Conservation (phyloP, 1,140 invertebrate species). For the Meloidogyne chitwoodi region DNA sequence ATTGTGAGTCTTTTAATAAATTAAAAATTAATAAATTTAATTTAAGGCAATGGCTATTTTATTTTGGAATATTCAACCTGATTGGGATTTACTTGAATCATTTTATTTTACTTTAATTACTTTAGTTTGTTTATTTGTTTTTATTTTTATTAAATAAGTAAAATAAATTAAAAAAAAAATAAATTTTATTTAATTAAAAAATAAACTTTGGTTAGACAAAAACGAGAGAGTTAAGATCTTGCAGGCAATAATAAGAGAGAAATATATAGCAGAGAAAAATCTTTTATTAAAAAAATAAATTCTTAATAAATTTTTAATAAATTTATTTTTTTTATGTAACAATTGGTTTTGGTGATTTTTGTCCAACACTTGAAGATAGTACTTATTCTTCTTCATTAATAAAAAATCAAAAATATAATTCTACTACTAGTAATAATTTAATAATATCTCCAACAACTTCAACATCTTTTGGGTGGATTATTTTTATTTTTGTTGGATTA, state of each 20-base stretch:
- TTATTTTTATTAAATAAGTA: not conserved
- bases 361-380: slow-evolving; percentile 28
- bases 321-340: slow-evolving; percentile 31
- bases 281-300: too few species aligned
- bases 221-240: too few species aligned
- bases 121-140: slow-evolving; percentile 21
- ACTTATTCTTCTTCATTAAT: not conserved
- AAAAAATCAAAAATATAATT: not conserved
- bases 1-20: not conserved
- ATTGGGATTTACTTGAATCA: slow-evolving; percentile 42
- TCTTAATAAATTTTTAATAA: too few species aligned
- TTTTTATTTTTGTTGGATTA: slow-evolving; percentile 45
- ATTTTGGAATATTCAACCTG: slow-evolving; percentile 26
- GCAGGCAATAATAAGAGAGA: too few species aligned
- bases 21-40: too few species aligned
- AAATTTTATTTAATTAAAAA: too few species aligned
- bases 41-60: slow-evolving; percentile 22
- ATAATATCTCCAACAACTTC: slow-evolving; percentile 30
- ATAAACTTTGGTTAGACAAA: too few species aligned
- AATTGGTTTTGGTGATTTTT: slow-evolving; percentile 48
- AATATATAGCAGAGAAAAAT: too few species aligned
- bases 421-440: not conserved
- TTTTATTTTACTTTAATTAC: slow-evolving; percentile 49
- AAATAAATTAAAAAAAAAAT: too few species aligned
- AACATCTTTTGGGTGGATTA: slow-evolving; percentile 36